Evolutionary conservation across 2,888 invertebrate genomes (phyloP).

Genomic region (Trissoscelio sp.): DNA sequence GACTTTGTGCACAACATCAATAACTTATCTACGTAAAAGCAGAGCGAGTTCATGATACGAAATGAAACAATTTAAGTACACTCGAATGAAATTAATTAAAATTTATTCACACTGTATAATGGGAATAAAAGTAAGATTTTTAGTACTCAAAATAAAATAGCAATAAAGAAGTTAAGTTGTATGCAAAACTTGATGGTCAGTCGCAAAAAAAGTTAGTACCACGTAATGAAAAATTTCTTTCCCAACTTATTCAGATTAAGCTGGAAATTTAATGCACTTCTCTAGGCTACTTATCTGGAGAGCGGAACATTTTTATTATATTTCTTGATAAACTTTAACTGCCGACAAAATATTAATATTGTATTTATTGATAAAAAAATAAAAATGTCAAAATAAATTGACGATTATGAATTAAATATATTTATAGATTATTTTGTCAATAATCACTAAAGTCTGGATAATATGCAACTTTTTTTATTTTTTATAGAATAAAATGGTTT

Average conservation of each 20-base stretch:
- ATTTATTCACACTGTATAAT: slow-evolving; percentile 9
- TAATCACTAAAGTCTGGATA: no score
- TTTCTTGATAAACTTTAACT: slow-evolving; percentile 3
- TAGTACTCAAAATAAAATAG: slow-evolving; percentile 3
- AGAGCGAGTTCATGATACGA: not conserved
- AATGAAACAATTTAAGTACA: not conserved
- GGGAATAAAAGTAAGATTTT: slow-evolving; percentile 13
- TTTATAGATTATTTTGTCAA: no score
- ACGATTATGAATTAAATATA: no score
- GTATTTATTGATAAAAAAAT: no score
- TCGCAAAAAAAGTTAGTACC: slow-evolving; percentile 27
- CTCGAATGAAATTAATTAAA: slow-evolving; percentile 19
- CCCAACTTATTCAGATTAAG: slow-evolving; percentile 24
- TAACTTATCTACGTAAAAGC: slow-evolving; percentile 3
- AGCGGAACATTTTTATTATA: slow-evolving; percentile 22
- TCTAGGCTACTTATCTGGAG: slow-evolving; percentile 1
- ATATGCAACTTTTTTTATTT: no score
- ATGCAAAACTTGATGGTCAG: slow-evolving; percentile 30
- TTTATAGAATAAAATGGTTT: no score
- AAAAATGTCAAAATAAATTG: no score
- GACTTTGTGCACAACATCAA: not conserved
- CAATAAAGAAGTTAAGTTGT: slow-evolving; percentile 16
- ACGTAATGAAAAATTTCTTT: slow-evolving; percentile 37
- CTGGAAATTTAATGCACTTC: slow-evolving; percentile 27
- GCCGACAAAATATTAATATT: no score